A percentile compares a stretch with the other conserved stretches of the same genome.
Conservation (phyloP, 1,140 invertebrate genomes). For the Lineus longissimus region DNA sequence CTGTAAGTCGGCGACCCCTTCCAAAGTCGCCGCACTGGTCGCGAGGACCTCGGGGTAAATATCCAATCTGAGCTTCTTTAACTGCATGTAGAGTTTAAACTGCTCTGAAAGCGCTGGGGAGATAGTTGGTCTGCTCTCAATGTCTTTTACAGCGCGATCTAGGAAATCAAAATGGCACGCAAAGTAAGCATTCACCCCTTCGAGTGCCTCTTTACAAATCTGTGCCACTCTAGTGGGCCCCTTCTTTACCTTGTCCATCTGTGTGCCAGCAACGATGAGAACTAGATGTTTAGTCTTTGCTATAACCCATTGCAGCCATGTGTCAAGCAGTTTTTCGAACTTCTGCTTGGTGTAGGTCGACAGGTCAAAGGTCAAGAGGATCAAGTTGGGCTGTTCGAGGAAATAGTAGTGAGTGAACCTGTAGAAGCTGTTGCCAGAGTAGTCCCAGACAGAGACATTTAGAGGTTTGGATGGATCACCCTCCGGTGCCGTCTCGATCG, state of each 20-base stretch:
- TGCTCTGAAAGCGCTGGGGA: slow-evolving; percentile 44
- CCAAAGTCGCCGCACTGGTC: slow-evolving; percentile 30
- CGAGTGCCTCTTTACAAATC: neutral
- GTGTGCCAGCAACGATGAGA: slow-evolving; percentile 42
- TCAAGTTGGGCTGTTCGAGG: slow-evolving; percentile 40
- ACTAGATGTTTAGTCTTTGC: slow-evolving; percentile 43
- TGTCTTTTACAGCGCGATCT: slow-evolving; percentile 34
- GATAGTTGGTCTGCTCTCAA: slow-evolving; percentile 34
- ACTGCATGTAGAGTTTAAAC: slow-evolving; percentile 36
- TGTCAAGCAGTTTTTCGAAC: slow-evolving; percentile 40
- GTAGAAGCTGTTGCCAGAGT: slow-evolving; percentile 43
- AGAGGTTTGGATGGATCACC: slow-evolving; percentile 13
- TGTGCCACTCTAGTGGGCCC: neutral
- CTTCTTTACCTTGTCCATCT: slow-evolving; percentile 30
- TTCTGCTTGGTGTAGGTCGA: slow-evolving; percentile 30
- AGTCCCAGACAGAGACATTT: slow-evolving; percentile 45
- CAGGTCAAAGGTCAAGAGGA: slow-evolving; percentile 46
- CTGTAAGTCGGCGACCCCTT: slow-evolving; percentile 35
- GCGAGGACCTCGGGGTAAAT: slow-evolving; percentile 38
- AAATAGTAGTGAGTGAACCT: slow-evolving; percentile 43
- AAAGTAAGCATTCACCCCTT: slow-evolving; percentile 9
- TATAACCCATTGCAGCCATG: slow-evolving; percentile 50
- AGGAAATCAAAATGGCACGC: slow-evolving; percentile 15
- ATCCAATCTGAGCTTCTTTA: slow-evolving; percentile 33
- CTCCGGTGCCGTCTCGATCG: slow-evolving; percentile 31